Base-by-base conservation (phyloP, 2,113 vertebrate genomes). In the Sus scrofa region DNA sequence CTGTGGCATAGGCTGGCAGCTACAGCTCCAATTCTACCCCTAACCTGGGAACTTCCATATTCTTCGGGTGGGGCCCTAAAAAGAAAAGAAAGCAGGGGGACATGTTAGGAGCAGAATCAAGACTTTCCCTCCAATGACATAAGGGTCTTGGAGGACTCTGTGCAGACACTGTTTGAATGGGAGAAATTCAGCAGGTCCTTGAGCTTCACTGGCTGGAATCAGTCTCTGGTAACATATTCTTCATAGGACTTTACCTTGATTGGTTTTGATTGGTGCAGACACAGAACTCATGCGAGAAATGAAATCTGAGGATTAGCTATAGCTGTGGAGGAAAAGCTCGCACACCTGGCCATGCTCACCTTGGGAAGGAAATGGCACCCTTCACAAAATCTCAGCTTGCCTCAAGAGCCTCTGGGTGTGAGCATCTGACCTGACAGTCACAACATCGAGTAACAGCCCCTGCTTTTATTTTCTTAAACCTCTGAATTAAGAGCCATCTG, bases 81-180 rank as follows among this genome's bases (percentile, higher is more conserved):
- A 44, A 44, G 44, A 44, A 44, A 44, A 44, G 8, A 44, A 44
- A 8, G 8, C 50, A 60, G 68, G 62, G 6, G 15, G 87, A 34
- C 30, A 4, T 30, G 2, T 79, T 65, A 34, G 54, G 86, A 65
- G 14, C 30, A 52, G 39, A 63, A 77, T 26, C 0, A 0, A 2
- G 7, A 8, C 0, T 2, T 44, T 34, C n/a, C n/a, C 6, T 18
- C 54, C 18, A 22, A 3, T 39, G 32, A 2, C 7, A 52, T 44
- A 15, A 27, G 15, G 0, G 0, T 16, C 26, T 10, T 7, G 3
- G 6, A 73, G 22, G 39, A 27, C 63, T 81, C 32, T 50, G 12
- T 54, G 63, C 3, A 56, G 77, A 26, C 7, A 15, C 32, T 16
- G 70, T 14, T 67, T 50, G 70, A 68, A 34, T 8, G 22, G 79